Base-by-base conservation (phyloP, 2,888 invertebrate species). In the Calliphora vomitoria region DNA sequence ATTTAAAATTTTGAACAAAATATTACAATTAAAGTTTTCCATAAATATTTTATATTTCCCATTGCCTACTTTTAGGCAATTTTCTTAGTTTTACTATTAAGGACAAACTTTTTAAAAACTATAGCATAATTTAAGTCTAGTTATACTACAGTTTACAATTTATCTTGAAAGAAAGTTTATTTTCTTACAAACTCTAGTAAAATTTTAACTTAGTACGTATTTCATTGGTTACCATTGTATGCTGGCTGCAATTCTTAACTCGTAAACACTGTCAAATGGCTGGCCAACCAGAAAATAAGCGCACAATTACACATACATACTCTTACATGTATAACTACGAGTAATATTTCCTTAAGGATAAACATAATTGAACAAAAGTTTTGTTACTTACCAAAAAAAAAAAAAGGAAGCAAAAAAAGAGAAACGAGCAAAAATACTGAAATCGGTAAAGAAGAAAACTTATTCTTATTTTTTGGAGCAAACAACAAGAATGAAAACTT, bases 331-430 rank as follows among this genome's bases (percentile, higher is more conserved):
- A 25, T 47, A 47, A 62, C 20, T 11, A 31, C n/a, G 10, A 31
- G n/a, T 50, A 50, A 69, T n/a, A 69, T 62, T 71, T 83, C 82
- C 76, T 83, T 76, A 69, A 83, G 76, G 69, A 76, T 76, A 83
- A 60, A 71, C 62, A 76, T 83, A 83, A 83, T 83, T 69, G 82
- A 76, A 83, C 62, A 62, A 76, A 75, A 75, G 6, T 75, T 75
- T 75, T 75, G 18, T 64, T 75, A 62, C 18, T 62, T 31, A 62
- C 47, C 8, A 47, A 62, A 75, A 62, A 11, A 47, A 62, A 75
- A 62, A 11, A 38, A 58, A 58, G 25, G 3, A 20, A 38, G 15
- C 44, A 20, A 13, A 60, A 60, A 31, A 8, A n/a, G n/a, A n/a
- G n/a, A n/a, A n/a, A n/a, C n/a, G n/a, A n/a, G n/a, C n/a, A n/a